A percentile compares a stretch with the other conserved stretches of the same genome.
These are phyloP conservation scores for Tricholaema leucomelas DNA, from an alignment of 2,113 vertebrate species.

Conservation along the genomic window DNA sequence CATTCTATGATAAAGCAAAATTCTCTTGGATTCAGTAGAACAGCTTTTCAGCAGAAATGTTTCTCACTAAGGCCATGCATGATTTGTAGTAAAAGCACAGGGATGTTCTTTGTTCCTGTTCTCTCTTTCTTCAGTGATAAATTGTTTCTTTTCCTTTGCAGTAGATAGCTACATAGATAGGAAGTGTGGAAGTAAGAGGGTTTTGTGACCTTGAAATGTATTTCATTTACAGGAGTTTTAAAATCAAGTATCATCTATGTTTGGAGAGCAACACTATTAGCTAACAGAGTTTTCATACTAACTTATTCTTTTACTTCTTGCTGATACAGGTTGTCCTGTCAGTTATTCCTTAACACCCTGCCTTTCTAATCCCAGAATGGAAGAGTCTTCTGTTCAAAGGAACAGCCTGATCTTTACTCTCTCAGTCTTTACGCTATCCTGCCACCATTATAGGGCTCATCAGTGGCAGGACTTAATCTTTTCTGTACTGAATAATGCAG, in stretches of 20 bases:
- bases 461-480: neutral
- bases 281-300: neutral
- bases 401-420: rapidly evolving
- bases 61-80: neutral
- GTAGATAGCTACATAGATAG: neutral
- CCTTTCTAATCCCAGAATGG: neutral
- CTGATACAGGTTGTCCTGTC: neutral
- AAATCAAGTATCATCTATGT: neutral
- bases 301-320: neutral
- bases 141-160: neutral
- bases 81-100: neutral
- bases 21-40: neutral
- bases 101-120: neutral
- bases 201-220: neutral
- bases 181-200: neutral
- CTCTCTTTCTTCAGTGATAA: neutral
- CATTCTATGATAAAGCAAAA: too few species aligned
- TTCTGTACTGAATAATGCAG: neutral
- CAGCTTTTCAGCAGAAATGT: neutral
- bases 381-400: neutral
- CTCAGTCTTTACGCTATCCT: neutral
- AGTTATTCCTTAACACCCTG: neutral
- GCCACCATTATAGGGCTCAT: neutral
- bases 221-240: neutral
- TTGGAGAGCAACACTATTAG: neutral